Percentiles rank a stretch among this genome's conserved stretches.
Evolutionary conservation across 2,888 invertebrate genomes (phyloP).

Genomic region (Anaspis maculata): DNA sequence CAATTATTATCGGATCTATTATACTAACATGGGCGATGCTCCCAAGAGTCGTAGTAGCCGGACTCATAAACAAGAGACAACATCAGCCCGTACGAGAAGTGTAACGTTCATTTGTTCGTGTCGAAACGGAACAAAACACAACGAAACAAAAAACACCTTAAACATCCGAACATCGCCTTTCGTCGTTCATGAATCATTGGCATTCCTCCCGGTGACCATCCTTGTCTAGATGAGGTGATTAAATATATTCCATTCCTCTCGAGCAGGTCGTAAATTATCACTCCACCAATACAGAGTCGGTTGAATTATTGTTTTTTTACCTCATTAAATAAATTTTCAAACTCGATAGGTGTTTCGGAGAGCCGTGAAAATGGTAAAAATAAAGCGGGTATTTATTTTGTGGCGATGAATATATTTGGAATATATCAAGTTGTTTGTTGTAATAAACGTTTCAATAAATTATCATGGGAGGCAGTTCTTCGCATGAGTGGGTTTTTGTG

Average conservation of each 20-base stretch:
- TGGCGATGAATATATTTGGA: slow-evolving; percentile 36
- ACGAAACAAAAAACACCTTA: slow-evolving; percentile 36
- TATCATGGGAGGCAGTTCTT: slow-evolving; percentile 20
- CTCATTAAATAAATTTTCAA: slow-evolving; percentile 42
- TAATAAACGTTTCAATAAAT: slow-evolving; percentile 36
- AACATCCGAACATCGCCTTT: slow-evolving; percentile 42
- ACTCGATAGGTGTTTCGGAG: slow-evolving; percentile 39
- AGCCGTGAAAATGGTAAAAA: slow-evolving; percentile 33
- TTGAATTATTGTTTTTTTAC: slow-evolving; percentile 41
- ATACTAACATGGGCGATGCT: too few species aligned
- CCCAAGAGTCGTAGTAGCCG: slow-evolving; percentile 15
- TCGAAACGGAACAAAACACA: slow-evolving; percentile 39
- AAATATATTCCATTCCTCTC: slow-evolving; percentile 19
- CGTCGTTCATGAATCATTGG: slow-evolving; percentile 43
- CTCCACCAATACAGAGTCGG: slow-evolving; percentile 36
- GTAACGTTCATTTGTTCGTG: slow-evolving; percentile 42
- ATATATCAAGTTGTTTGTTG: slow-evolving; percentile 38
- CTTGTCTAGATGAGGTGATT: slow-evolving; percentile 3
- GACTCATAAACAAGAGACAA: slow-evolving; percentile 33
- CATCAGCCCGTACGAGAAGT: slow-evolving; percentile 37
- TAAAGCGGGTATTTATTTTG: slow-evolving; percentile 34
- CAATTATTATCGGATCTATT: too few species aligned
- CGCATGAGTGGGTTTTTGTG: too few species aligned
- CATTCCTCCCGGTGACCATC: slow-evolving; percentile 29
- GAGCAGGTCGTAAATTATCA: slow-evolving; percentile 34